Percentiles rank a stretch among this genome's conserved stretches.
Conservation (phyloP, 2,888 invertebrate genomes). For the Plagodis pulveraria region DNA sequence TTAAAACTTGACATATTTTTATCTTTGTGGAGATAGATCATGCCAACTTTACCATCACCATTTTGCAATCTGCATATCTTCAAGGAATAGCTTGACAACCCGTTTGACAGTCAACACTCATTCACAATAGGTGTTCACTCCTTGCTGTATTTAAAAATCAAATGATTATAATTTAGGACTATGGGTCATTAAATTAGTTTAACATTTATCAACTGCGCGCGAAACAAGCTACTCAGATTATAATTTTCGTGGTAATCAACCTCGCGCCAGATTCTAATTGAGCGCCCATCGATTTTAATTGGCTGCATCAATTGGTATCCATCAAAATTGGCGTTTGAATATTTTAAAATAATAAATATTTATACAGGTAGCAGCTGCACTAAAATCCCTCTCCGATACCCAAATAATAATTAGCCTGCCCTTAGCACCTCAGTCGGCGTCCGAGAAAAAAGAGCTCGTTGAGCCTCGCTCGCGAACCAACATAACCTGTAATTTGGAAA, state of each 20-base stretch:
- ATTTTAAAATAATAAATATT: constrained; percentile 83
- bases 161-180: no score
- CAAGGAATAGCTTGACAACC: no score
- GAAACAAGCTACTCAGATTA: constrained; percentile 5
- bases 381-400: constrained; percentile 80
- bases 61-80: no score
- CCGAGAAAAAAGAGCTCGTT: constrained; percentile 73
- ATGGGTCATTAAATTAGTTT: no score
- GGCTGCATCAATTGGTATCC: constrained; percentile 70
- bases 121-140: no score
- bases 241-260: constrained; percentile 17
- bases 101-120: no score
- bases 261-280: constrained; percentile 23
- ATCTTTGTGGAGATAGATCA: no score
- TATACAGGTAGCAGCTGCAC: constrained; percentile 85
- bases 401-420: constrained; percentile 85
- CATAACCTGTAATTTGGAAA: constrained; percentile 85
- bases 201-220: neutral
- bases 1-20: no score
- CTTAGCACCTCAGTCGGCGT: constrained; percentile 82
- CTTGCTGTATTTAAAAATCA: no score
- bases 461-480: constrained; percentile 75
- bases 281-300: constrained; percentile 50
- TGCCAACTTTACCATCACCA: no score
- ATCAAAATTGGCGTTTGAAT: constrained; percentile 77